Conservation (phyloP, 2,797 vertebrate species). For the Falco biarmicus region DNA sequence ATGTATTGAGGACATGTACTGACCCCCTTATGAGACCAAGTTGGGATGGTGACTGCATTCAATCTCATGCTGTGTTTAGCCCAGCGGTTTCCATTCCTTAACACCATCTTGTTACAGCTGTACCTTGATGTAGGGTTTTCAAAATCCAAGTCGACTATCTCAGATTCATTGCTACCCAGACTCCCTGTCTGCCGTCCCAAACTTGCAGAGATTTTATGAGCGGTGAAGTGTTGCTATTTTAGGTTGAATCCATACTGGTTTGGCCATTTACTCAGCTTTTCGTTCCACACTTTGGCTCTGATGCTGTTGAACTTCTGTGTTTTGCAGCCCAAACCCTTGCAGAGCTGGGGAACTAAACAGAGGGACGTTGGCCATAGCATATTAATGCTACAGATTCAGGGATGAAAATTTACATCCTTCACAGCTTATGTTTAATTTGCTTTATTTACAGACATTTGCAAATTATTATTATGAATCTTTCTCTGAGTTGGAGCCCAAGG, state of each 20-base stretch:
- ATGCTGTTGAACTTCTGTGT: not conserved
- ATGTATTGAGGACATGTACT: rapidly evolving
- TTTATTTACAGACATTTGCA: not conserved
- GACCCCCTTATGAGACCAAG: not conserved
- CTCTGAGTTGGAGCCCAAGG: not conserved
- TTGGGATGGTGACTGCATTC: rapidly evolving
- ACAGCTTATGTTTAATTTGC: not conserved
- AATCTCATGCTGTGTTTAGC: not conserved
- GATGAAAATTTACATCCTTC: not conserved
- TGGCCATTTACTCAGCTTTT: not conserved
- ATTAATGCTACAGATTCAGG: not conserved
- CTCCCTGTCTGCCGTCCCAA: not conserved
- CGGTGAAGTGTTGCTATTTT: not conserved
- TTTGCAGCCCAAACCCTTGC: not conserved
- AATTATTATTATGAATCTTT: not conserved
- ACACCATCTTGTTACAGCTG: rapidly evolving
- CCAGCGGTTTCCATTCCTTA: not conserved
- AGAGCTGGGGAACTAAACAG: not conserved
- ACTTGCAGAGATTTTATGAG: not conserved
- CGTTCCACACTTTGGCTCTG: not conserved
- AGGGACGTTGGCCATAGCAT: rapidly evolving
- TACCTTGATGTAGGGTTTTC: not conserved
- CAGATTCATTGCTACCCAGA: not conserved
- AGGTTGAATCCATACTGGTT: not conserved
- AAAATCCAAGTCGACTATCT: not conserved